Percentiles rank a stretch among this genome's conserved stretches.
These are phyloP conservation scores for Polypterus senegalus DNA, from an alignment of 2,113 vertebrate genomes.

Conservation along the genomic window DNA sequence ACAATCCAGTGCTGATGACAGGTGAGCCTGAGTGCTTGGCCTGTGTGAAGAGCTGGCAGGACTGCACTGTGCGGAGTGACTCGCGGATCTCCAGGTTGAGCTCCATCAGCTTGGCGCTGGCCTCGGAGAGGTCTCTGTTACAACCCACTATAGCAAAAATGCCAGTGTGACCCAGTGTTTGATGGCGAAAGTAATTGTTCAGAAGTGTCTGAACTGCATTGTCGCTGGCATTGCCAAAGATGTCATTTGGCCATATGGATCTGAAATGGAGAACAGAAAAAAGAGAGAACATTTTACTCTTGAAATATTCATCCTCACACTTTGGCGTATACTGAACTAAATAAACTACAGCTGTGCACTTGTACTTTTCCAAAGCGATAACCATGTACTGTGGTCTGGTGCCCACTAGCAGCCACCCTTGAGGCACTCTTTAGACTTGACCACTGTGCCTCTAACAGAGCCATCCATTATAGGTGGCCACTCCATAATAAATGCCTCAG, in stretches of 20 bases:
- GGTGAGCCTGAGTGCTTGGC: constrained; percentile 31
- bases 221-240: constrained; percentile 81
- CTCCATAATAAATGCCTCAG: no score
- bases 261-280: constrained; percentile 39
- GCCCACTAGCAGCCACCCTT: no score
- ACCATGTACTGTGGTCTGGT: neutral
- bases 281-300: neutral
- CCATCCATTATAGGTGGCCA: no score
- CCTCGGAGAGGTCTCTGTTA: constrained; percentile 82
- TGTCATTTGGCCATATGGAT: constrained; percentile 85
- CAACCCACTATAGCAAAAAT: constrained; percentile 82
- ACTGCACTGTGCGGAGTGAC: constrained; percentile 72
- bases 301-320: neutral
- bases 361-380: neutral
- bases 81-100: constrained; percentile 92
- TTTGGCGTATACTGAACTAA: no score
- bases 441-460: no score
- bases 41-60: constrained; percentile 50
- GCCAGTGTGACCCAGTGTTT: constrained; percentile 87
- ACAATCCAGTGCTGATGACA: constrained; percentile 73
- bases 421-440: no score
- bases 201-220: constrained; percentile 80
- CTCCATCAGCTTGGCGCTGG: constrained; percentile 84
- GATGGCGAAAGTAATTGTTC: constrained; percentile 95
- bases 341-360: neutral